Conservation (phyloP, 2,888 invertebrate species). For the Halocaridina rubra region DNA sequence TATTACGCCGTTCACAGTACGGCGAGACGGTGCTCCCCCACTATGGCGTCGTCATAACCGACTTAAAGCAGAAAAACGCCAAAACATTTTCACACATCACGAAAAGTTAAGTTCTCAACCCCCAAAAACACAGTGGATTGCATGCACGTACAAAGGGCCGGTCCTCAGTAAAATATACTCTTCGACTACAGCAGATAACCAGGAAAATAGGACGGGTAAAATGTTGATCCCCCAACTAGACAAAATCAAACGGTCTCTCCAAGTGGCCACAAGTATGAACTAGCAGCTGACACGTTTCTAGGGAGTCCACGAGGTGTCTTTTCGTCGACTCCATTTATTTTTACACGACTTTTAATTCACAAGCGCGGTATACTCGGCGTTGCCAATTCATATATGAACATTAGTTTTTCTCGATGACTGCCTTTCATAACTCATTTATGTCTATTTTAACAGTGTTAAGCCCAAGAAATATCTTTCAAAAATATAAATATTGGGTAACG, state of each 20-base stretch:
- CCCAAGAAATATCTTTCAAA: too few relatives aligned
- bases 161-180: neutral
- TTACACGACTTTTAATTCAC: too few relatives aligned
- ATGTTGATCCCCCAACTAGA: neutral
- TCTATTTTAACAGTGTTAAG: too few relatives aligned
- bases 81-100: neutral
- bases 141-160: neutral
- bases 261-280: slow-evolving; percentile 32
- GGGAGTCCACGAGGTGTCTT: too few relatives aligned
- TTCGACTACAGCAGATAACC: neutral
- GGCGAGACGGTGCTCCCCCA: neutral
- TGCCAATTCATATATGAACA: too few relatives aligned
- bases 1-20: too few relatives aligned
- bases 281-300: slow-evolving; percentile 26
- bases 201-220: neutral
- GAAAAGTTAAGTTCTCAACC: neutral
- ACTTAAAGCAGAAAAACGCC: neutral
- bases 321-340: too few relatives aligned
- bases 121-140: too few relatives aligned
- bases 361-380: too few relatives aligned
- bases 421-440: too few relatives aligned
- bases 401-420: too few relatives aligned
- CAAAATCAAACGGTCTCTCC: neutral
- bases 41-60: neutral
- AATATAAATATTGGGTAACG: neutral